phyloP scores from a whole-genome alignment of 2,113 vertebrate species.

The Brachypteracias leptosomus region DNA sequence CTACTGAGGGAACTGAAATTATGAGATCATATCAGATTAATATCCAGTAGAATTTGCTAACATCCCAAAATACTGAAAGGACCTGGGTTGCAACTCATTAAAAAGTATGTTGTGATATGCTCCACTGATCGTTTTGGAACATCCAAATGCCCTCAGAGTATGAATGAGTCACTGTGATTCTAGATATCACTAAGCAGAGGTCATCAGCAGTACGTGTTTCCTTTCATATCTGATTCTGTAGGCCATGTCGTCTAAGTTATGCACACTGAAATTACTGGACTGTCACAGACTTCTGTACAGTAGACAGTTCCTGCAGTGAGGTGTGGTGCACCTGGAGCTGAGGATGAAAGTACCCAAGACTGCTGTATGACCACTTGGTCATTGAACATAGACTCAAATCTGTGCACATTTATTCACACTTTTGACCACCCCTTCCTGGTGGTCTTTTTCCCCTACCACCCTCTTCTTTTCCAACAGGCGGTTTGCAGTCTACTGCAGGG shows the following conservation, averaged over 20 bases:
- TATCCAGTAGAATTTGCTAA: background rate
- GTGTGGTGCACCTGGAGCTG: background rate
- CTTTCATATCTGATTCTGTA: background rate
- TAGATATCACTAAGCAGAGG: background rate
- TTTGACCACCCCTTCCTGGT: background rate
- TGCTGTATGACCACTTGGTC: background rate
- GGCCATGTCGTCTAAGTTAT: background rate
- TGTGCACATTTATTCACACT: background rate
- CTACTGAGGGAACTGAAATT: background rate
- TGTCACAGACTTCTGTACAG: background rate
- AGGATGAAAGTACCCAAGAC: background rate
- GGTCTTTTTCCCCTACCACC: background rate
- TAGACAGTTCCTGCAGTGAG: background rate
- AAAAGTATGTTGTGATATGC: background rate
- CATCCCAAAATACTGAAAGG: background rate
- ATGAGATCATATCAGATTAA: background rate
- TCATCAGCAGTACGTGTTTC: background rate
- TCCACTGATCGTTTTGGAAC: background rate
- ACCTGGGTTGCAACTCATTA: background rate
- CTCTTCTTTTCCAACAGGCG: background rate
- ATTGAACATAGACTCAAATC: background rate
- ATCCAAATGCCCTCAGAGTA: background rate
- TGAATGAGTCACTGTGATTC: background rate
- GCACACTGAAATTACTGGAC: background rate
- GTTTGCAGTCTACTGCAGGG: background rate